Base-by-base conservation (phyloP, 2,797 vertebrate species). In the Parauchenoglanis ngamensis region DNA sequence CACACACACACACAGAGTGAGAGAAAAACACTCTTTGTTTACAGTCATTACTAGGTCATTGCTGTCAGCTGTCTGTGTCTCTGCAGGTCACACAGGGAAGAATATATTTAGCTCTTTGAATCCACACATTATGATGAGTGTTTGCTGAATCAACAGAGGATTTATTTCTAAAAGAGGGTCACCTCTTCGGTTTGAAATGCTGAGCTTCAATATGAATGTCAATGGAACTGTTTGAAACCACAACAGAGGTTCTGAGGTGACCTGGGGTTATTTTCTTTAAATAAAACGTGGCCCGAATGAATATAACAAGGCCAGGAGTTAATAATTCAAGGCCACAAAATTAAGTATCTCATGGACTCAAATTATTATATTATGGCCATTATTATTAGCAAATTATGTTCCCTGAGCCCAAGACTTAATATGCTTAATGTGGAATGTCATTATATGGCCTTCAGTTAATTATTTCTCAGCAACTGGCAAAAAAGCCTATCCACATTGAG, bases 21-120 rank as follows among this genome's bases (percentile, higher is more conserved):
- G 13, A 87, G 72, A 86, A 79, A 76, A 78, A 87, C 61, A 87
- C 61, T 54, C 59, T 77, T 79, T 80, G 77, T 77, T 76, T 87
- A 44, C 28, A 75, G 86, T 87, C 78, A 88, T 90, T 89, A 85
- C 85, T 85, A 67, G 88, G 70, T 85, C 68, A 78, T 88, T 87
- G 86, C 86, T 87, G 44, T 84, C 87, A 87, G 88, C 83, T 86
- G 86, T 63, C 17, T 80, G 31, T 21, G 31, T 85, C 83, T 83
- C 84, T 80, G 57, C 57, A 80, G 83, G 88, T 83, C 78, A 87
- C 52, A 79, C 57, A 73, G 67, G 46, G 61, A 59, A 75, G 61
- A 49, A 80, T 88, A 86, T 65, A 88, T 90, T 87, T 87, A 87
- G 87, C 61, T 57, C 68, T 23, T 59, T 35, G 52, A 78, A n/a